Conservation (phyloP, 2,113 vertebrate species). For the Cyprinodon brontotheroides region DNA sequence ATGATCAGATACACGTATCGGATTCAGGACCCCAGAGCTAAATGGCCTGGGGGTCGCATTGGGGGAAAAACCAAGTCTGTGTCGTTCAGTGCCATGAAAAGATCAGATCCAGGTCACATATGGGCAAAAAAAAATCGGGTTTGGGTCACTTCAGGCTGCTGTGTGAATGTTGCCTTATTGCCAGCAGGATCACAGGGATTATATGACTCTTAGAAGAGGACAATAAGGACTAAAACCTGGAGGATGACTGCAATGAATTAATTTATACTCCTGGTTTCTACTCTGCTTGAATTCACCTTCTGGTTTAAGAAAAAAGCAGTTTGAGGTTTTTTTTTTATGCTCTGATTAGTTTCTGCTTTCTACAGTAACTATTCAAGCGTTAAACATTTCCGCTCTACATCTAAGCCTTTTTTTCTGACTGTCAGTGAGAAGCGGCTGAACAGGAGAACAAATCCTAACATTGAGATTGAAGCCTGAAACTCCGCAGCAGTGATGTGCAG, state of each 20-base stretch:
- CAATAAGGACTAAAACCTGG: neutral
- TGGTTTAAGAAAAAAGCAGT: too few species aligned
- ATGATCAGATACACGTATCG: too few species aligned
- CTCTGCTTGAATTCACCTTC: neutral
- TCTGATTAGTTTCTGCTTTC: too few species aligned
- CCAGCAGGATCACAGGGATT: neutral
- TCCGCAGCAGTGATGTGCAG: conserved; percentile 20
- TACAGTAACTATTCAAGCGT: neutral
- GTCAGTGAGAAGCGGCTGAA: neutral
- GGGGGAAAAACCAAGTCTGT: too few species aligned
- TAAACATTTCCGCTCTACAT: neutral
- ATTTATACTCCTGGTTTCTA: neutral
- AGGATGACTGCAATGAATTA: neutral
- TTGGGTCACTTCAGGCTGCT: too few species aligned
- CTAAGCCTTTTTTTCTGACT: conserved; percentile 5
- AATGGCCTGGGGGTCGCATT: too few species aligned
- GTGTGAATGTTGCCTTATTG: too few species aligned
- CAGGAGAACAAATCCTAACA: conserved; percentile 29
- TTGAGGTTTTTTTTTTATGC: too few species aligned
- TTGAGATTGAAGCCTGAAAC: conserved; percentile 44
- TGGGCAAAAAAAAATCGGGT: too few species aligned
- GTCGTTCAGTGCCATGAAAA: too few species aligned
- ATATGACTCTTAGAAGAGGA: neutral
- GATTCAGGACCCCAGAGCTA: too few species aligned
- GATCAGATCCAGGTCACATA: too few species aligned